Evolutionary conservation across 1,140 invertebrate species (phyloP), one percentile per base, ranked within the genome.

Genomic region (Bombus sylvicola): DNA sequence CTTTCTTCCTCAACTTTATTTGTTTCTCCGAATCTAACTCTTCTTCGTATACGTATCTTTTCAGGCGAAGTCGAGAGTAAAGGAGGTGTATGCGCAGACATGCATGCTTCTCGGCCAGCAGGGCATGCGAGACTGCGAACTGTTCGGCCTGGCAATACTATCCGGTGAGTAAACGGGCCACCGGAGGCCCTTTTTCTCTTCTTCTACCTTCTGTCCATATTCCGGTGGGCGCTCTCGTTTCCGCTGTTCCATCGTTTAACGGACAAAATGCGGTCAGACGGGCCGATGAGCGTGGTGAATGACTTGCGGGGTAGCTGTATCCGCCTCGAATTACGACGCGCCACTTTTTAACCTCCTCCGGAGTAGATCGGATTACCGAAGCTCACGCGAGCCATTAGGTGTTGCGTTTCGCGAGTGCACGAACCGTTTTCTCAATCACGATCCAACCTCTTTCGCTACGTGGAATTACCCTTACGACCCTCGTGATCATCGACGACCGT

Each of bases 41-140:
- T 62, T 75, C 57, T 1, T 25, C 12, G 81, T n/a, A 34, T 34
- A 87, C 88, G 81, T 81, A 53, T 25, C 83, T 47, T 96, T 96
- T 59, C 95, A 98, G 97, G 96, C 97, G 89, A 98, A 98, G 96
- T 97, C 97, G 87, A 97, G 97, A 95, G 97, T 98, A 83, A 97
- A 97, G 93, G 97, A 98, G 94, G 96, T 98, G 75, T 98, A 98
- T 92, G 96, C 97, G 89, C 97, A 98, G 94, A 97, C 97, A 96
- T 97, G 97, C 94, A 95, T 96, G 86, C 97, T 98, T 94, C 97
- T 98, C 90, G 96, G 96, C 91, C 96, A 96, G 89, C 97, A 97
- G 96, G 97, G 97, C 91, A 97, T 98, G 96, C 96, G 97, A 94
- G 97, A 98, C 93, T 97, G 97, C 92, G 97, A 98, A 93, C 96